phyloP scores from a whole-genome alignment of 2,888 invertebrate genomes.

The Itoplectis maculator region DNA sequence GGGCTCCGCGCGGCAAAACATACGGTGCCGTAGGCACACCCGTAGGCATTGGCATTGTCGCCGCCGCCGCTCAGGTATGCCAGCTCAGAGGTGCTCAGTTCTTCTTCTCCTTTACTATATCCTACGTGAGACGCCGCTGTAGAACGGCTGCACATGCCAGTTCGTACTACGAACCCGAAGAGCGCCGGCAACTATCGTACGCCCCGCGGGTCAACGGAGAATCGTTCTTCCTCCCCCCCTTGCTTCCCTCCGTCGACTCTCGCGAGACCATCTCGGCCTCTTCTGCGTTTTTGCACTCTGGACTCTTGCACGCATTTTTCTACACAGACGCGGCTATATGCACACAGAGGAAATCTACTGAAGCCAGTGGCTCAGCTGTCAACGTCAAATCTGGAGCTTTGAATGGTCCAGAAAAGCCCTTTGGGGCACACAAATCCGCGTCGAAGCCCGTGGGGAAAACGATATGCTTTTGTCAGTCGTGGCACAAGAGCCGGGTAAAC shows the following conservation, averaged over 20 bases:
- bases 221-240: conserved; percentile 28
- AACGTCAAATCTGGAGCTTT: conserved; percentile 15
- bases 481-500: not conserved
- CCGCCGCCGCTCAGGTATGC: conserved; percentile 78
- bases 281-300: not conserved
- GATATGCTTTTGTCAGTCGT: not conserved
- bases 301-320: conserved; percentile 31
- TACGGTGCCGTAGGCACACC: conserved; percentile 68
- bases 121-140: not conserved
- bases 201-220: conserved; percentile 14
- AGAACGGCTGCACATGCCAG: not conserved
- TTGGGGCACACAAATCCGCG: conserved; percentile 2
- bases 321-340: too few relatives aligned
- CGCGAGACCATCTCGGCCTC: not conserved
- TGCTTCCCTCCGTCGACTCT: conserved; percentile 1
- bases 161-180: conserved; percentile 24
- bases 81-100: conserved; percentile 69
- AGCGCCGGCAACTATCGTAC: conserved; percentile 7
- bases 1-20: conserved; percentile 30
- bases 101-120: conserved; percentile 39
- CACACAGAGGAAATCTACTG: conserved; percentile 18
- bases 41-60: conserved; percentile 73
- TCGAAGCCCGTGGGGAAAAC: not conserved
- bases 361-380: conserved; percentile 13
- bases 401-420: conserved; percentile 26